Evolutionary conservation across 2,888 invertebrate species (phyloP), one percentile per base, ranked within the genome.

Genomic region (Trilocha varians): DNA sequence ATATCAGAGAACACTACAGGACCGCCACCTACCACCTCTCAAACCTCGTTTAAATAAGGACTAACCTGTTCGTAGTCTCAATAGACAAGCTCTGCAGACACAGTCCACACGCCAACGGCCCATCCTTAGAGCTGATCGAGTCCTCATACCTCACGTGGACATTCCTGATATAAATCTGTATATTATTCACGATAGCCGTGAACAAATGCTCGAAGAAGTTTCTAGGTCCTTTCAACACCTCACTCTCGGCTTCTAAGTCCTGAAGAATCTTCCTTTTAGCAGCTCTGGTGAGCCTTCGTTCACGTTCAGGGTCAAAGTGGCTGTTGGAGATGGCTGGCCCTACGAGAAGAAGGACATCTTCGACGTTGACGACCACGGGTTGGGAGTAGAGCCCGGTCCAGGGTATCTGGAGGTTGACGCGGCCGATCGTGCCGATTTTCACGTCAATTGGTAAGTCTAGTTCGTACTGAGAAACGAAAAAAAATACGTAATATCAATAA

Each of bases 91-190:
- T 90, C 59, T 93, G 92, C 44, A 95, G 83, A 68, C 93, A 94
- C 18, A 94, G 62, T 2, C 95, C 95, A 62, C 91, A 91, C 0
- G 93, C 91, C 55, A 93, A 78, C 3, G 92, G 90, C 11, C 87
- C 87, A 46, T 88, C 88, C 34, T 87, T 87, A 37, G 89, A 90
- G 49, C 90, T 89, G 50, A 91, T 87, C 5, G 88, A 88, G 63
- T 95, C 94, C 68, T 95, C 95, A 59, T 94, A 95, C 48, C 95
- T 87, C 44, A 95, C 87, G 71, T 95, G 95, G 36, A 95, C 88
- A 67, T 93, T 93, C 46, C 90, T 89, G 16, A 95, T 87, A 45
- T 90, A 91, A 44, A 95, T 89, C 82, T 94, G 93, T 36, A 95
- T 84, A 66, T 93, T 93, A 67, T 93, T 93, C 52, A 94, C 88